These are phyloP conservation scores for Brachypodius melanocephalos DNA, from an alignment of 2,113 vertebrate species.

Conservation along the genomic window DNA sequence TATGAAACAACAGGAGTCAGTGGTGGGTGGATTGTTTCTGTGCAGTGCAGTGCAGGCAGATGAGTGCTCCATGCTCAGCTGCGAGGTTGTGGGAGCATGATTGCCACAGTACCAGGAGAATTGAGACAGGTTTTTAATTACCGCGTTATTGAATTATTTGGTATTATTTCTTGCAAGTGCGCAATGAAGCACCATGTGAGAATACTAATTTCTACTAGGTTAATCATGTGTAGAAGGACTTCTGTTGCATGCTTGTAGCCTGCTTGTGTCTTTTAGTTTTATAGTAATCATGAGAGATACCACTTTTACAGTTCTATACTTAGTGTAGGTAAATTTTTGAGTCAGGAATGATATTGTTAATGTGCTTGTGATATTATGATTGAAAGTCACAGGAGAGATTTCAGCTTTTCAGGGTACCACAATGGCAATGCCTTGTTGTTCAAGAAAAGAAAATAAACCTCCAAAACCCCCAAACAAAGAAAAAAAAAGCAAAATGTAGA, in stretches of 20 bases:
- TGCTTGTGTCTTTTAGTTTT: not conserved
- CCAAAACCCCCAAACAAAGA: not conserved
- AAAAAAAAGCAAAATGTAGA: not conserved
- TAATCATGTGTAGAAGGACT: constrained; percentile 19
- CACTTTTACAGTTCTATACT: not conserved
- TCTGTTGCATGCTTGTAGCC: not conserved
- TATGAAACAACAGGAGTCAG: constrained; percentile 61
- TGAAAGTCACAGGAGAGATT: not conserved
- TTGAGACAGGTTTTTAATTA: constrained; percentile 69
- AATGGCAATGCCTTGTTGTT: not conserved
- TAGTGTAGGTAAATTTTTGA: not conserved
- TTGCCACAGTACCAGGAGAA: constrained; percentile 50
- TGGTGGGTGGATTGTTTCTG: constrained; percentile 46
- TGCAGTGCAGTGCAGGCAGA: constrained; percentile 18
- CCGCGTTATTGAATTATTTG: constrained; percentile 67
- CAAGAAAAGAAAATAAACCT: not conserved
- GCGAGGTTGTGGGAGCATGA: constrained; percentile 31
- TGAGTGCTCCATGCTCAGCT: constrained; percentile 55
- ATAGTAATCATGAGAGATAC: not conserved
- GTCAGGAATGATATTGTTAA: not conserved
- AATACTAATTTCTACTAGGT: constrained; percentile 55
- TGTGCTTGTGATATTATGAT: not conserved
- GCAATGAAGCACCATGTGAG: constrained; percentile 41
- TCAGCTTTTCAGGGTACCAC: not conserved
- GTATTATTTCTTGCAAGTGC: constrained; percentile 58